Base-by-base conservation (phyloP, 2,888 invertebrate genomes). In the Lithosia quadra region DNA sequence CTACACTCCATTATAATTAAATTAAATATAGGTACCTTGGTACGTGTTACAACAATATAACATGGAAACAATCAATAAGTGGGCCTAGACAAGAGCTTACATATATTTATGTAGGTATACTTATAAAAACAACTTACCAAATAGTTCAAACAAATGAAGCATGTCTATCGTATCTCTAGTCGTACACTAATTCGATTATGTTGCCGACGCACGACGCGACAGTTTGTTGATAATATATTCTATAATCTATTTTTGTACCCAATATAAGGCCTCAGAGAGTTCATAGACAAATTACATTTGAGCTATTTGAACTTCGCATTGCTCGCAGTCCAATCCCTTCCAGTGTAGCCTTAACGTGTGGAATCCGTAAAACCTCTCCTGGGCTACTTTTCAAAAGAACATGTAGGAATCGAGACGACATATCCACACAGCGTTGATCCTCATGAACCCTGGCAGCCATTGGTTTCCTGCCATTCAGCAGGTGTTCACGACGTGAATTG, bases 61-160 rank as follows among this genome's bases (percentile, higher is more conserved):
- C 18, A n/a, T 49, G 9, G 1, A 43, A 49, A n/a, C 49, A 49
- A 49, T 49, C 49, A 49, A 49, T 49, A 49, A 49, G n/a, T n/a
- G 2, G 4, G n/a, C 49, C 18, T 49, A 8, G 9, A n/a, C n/a
- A 18, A 43, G 18, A 43, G 5, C 4, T 49, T 49, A 49, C 18
- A 18, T 28, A 43, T 9, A 49, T 49, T 5, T 49, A 18, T 43
- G 18, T n/a, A 49, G n/a, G n/a, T 49, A 18, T 7, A 49, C 49
- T 49, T 49, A 49, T n/a, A n/a, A 49, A n/a, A 49, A 49, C n/a
- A 49, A 49, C 49, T 49, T 49, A 49, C 49, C 49, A 49, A 49
- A 49, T 49, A 49, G 49, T 49, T 49, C 49, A 9, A 49, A n/a
- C 49, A 49, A 49, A 49, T 49, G n/a, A 49, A 36, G 11, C 36